Percentiles rank a stretch among this genome's conserved stretches.
Conservation (phyloP, 2,888 invertebrate species). For the Cotesia congregata region DNA sequence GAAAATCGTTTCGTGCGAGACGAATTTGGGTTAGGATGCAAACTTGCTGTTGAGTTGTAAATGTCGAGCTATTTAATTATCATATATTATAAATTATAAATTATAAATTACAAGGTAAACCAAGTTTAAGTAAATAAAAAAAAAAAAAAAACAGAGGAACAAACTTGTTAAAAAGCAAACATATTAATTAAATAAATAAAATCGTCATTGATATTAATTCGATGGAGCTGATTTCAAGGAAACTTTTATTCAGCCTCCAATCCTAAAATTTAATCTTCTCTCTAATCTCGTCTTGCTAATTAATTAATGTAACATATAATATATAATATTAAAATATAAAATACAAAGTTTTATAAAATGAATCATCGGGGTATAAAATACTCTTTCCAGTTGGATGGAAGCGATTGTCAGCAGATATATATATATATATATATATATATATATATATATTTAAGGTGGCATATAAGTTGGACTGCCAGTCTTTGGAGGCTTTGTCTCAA, state of each 20-base stretch:
- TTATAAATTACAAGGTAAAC: too few species aligned
- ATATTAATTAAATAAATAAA: not conserved
- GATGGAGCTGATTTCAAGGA: not conserved
- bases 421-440: too few species aligned
- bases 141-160: not conserved
- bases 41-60: not conserved
- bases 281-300: not conserved
- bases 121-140: not conserved
- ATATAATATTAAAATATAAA: not conserved
- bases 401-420: not conserved
- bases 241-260: not conserved
- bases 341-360: not conserved
- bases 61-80: not conserved
- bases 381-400: not conserved
- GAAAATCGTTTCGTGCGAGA: constrained; percentile 47
- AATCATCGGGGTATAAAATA: not conserved
- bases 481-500: constrained; percentile 40
- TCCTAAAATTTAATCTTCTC: not conserved
- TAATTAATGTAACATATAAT: not conserved
- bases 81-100: not conserved
- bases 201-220: not conserved
- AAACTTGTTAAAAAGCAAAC: not conserved
- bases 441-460: not conserved
- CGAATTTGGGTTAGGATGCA: constrained; percentile 49
- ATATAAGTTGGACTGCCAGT: constrained; percentile 9